Percentiles rank a stretch among this genome's conserved stretches.
These are phyloP conservation scores for Hippolais icterina DNA, from an alignment of 2,113 vertebrate species.

Conservation along the genomic window DNA sequence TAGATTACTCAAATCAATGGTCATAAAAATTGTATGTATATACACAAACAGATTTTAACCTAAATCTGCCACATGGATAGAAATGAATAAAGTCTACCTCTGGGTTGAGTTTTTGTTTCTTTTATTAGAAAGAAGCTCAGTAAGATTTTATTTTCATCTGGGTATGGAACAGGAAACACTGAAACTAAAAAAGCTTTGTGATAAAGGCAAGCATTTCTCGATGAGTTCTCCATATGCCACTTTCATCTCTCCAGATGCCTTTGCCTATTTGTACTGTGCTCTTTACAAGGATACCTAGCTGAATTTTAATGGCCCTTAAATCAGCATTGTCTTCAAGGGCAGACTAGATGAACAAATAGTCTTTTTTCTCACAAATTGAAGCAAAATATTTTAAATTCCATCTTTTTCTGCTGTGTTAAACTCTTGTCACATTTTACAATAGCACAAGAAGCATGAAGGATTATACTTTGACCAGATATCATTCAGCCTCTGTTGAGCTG, in stretches of 20 bases:
- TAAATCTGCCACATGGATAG: neutral
- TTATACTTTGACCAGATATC: neutral
- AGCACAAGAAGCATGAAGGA: neutral
- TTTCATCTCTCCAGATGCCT: neutral
- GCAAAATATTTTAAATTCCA: neutral
- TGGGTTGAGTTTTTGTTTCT: neutral
- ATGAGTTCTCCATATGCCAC: neutral
- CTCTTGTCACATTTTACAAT: neutral
- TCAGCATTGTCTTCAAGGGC: neutral
- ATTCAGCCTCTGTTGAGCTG: neutral
- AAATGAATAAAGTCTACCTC: neutral
- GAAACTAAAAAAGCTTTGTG: neutral
- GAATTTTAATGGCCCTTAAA: neutral
- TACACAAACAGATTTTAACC: neutral
- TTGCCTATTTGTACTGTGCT: neutral
- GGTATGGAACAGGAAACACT: neutral
- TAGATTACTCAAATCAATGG: neutral
- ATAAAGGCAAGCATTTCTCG: neutral
- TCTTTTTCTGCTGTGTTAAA: neutral
- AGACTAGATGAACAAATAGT: neutral
- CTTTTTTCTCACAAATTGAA: neutral
- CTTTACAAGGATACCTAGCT: neutral
- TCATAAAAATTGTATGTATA: neutral
- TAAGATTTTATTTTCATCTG: neutral
- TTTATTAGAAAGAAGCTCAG: neutral